Evolutionary conservation across 2,888 invertebrate species (phyloP), one percentile per base, ranked within the genome.

Genomic region (Drosophila conformis): DNA sequence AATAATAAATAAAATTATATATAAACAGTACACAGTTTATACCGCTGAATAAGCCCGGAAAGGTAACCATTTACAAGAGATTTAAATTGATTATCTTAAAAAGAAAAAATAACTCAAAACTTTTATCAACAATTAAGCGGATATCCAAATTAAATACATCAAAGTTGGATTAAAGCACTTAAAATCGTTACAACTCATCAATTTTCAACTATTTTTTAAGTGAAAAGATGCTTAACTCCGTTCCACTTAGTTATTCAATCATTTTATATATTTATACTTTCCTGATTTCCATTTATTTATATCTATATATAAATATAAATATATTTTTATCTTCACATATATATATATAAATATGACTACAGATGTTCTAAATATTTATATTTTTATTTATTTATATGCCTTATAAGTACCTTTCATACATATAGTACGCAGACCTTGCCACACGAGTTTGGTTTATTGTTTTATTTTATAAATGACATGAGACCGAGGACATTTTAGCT

Each of bases 401-500:
- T 31, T 10, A 46, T 21, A 7, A 13, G 7, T 46, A 21, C 21
- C 21, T 46, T 4, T 46, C 15, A n/a, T 10, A 8, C 0, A n/a
- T 4, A 11, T 10, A 21, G 7, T 38, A 4, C 7, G 13, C 4
- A 21, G 46, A 46, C 35, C 25, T 10, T 10, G 7, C 21, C 35
- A 27, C 4, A 52, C 2, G 4, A 10, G 25, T 25, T 36, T 35
- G 13, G 15, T 25, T 11, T 15, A 18, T 35, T 35, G 21, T 15
- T 36, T 25, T 36, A 25, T 54, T 25, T 18, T 25, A 4, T 18
- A 8, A 36, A 18, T 18, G 10, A 54, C 36, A 11, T 36, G 2
- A 54, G 11, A 27, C 7, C 36, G 27, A 38, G 27, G 36, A 54
- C 54, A 54, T 18, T 35, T 4, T 7, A 40, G 40, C 53, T 66